A percentile compares a stretch with the other conserved stretches of the same genome.
phyloP scores from a whole-genome alignment of 23 tunicate species.

The Pegea sp. region DNA sequence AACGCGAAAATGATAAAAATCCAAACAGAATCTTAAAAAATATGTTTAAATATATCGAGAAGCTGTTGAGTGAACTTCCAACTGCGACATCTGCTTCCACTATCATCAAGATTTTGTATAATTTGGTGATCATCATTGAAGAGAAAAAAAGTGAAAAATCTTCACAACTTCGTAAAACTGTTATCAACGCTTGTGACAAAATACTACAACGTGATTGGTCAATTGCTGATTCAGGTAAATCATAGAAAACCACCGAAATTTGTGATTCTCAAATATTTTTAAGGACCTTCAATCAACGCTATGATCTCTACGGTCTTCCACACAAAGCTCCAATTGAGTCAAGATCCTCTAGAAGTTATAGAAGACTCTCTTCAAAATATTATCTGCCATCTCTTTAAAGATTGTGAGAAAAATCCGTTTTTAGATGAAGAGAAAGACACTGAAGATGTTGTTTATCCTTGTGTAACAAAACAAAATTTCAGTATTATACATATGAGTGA shows the following conservation, averaged over 20 bases:
- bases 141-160: no score
- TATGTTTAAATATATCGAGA: no score
- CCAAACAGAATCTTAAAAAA: no score
- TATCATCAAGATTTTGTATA: no score
- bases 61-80: no score
- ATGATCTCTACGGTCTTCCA: constrained; percentile 14
- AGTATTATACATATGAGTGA: constrained; percentile 27
- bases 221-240: neutral
- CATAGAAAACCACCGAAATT: no score
- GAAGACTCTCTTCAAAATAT: constrained; percentile 2
- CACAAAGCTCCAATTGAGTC: constrained; percentile 16
- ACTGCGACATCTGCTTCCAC: no score
- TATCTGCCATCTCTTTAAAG: constrained; percentile 16
- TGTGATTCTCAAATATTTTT: no score
- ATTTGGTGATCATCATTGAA: no score
- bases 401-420: constrained; percentile 1
- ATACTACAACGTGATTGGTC: neutral
- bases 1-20: no score
- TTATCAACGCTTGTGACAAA: neutral
- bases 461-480: constrained; percentile 32
- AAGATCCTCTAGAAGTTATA: constrained; percentile 29
- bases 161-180: no score
- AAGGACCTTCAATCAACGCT: constrained; percentile 1
- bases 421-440: constrained; percentile 1
- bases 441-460: constrained; percentile 13